Evolutionary conservation across 2,113 vertebrate genomes (phyloP).

Genomic region (Probosciger aterrimus): DNA sequence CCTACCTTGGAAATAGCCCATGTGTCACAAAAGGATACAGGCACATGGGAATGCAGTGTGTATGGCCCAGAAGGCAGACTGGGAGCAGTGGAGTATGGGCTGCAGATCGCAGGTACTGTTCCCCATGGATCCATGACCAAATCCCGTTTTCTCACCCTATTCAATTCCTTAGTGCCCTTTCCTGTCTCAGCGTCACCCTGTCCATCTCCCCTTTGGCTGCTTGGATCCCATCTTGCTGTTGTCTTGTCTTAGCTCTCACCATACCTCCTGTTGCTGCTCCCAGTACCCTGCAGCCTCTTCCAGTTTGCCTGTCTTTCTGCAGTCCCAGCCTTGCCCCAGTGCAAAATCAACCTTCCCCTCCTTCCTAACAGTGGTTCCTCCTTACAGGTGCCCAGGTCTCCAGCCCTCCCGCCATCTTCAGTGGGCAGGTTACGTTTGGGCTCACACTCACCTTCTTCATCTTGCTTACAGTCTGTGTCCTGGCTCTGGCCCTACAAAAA

Average conservation of each 20-base stretch:
- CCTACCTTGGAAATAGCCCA: not conserved
- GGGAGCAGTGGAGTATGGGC: slow-evolving; percentile 24
- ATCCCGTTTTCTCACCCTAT: not conserved
- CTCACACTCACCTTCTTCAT: slow-evolving; percentile 45
- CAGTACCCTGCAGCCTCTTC: not conserved
- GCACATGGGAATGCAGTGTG: slow-evolving; percentile 62
- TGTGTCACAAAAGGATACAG: slow-evolving; percentile 21
- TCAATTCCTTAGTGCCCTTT: not conserved
- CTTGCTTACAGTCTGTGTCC: not conserved
- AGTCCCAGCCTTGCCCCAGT: not conserved
- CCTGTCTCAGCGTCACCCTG: not conserved
- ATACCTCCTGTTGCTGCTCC: not conserved
- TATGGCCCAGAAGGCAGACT: slow-evolving; percentile 33
- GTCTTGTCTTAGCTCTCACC: not conserved
- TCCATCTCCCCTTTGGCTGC: not conserved
- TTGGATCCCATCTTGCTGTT: not conserved
- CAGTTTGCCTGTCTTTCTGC: not conserved
- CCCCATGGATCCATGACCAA: rapidly evolving
- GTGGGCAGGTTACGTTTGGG: slow-evolving; percentile 33
- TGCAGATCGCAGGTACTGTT: slow-evolving; percentile 54
- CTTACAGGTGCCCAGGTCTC: slow-evolving; percentile 63
- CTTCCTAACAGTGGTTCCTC: not conserved
- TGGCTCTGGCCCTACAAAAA: slow-evolving; percentile 33
- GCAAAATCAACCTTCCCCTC: not conserved
- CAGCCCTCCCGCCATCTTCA: not conserved